Evolutionary conservation across 2,888 invertebrate genomes (phyloP).

Genomic region (Lucinisca nassula): DNA sequence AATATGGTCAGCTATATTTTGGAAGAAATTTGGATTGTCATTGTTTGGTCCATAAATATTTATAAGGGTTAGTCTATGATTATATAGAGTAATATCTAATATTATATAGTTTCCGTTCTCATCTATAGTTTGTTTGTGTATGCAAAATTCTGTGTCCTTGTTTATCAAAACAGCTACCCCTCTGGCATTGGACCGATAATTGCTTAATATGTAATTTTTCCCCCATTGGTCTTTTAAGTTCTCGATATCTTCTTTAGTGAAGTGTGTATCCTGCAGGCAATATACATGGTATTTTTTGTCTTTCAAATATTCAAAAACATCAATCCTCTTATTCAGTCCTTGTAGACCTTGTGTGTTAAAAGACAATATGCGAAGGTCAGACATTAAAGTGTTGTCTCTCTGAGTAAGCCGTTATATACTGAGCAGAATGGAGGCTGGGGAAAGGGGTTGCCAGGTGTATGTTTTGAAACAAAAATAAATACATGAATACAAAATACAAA

Average conservation of each 20-base stretch:
- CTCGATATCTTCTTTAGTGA: background rate
- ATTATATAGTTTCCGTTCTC: background rate
- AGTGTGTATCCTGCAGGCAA: conserved; percentile 25
- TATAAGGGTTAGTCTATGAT: background rate
- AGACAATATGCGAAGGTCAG: no score
- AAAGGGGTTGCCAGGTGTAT: no score
- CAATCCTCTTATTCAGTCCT: background rate
- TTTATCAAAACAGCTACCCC: conserved; percentile 20
- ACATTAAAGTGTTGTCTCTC: no score
- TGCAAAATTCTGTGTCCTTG: background rate
- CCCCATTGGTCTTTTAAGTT: background rate
- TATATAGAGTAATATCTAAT: background rate
- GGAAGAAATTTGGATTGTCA: background rate
- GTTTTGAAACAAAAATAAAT: no score
- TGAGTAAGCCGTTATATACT: no score
- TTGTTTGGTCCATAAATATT: background rate
- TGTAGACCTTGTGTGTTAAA: conserved; percentile 9
- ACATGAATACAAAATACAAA: no score
- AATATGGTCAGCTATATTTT: background rate
- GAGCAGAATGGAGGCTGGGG: no score
- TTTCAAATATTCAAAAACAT: conserved; percentile 15
- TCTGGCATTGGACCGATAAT: background rate
- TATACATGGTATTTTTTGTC: background rate
- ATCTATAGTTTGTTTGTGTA: background rate
- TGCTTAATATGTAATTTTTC: background rate